Evolutionary conservation across 2,113 vertebrate species (phyloP).

Genomic region (Cyanocitta stelleri): DNA sequence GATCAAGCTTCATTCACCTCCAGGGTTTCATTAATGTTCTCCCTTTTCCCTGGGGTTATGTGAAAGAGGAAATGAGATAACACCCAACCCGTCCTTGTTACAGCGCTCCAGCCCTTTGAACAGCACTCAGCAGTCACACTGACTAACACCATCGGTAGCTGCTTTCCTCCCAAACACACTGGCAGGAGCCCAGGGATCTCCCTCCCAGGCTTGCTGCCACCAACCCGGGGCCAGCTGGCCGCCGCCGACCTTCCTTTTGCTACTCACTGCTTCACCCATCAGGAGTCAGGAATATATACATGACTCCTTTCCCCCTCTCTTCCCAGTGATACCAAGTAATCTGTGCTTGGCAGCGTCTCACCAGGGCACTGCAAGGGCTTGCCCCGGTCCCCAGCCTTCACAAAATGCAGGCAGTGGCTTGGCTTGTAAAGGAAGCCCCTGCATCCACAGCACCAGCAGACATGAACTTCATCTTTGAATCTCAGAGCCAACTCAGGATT

Average conservation of each 20-base stretch:
- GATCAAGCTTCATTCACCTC: background rate
- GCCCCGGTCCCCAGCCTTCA: background rate
- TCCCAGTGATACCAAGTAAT: background rate
- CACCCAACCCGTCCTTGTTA: background rate
- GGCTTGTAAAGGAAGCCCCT: background rate
- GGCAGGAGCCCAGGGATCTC: background rate
- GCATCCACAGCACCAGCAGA: background rate
- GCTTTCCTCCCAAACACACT: background rate
- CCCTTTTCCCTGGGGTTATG: background rate
- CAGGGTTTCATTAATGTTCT: background rate
- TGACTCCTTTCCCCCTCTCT: background rate
- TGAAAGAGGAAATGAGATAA: constrained; percentile 23
- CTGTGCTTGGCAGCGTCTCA: background rate
- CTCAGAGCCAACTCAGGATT: background rate
- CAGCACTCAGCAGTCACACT: background rate
- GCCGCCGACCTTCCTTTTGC: background rate
- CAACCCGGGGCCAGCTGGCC: background rate
- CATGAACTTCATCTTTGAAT: background rate
- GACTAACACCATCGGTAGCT: background rate
- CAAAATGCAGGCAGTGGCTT: background rate
- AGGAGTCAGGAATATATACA: background rate
- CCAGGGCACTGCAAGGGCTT: background rate
- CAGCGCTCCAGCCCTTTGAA: background rate
- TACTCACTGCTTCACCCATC: background rate
- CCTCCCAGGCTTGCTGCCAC: background rate